Conservation (phyloP, 2,797 vertebrate species). For the Schizopygopsis malacanthus region DNA sequence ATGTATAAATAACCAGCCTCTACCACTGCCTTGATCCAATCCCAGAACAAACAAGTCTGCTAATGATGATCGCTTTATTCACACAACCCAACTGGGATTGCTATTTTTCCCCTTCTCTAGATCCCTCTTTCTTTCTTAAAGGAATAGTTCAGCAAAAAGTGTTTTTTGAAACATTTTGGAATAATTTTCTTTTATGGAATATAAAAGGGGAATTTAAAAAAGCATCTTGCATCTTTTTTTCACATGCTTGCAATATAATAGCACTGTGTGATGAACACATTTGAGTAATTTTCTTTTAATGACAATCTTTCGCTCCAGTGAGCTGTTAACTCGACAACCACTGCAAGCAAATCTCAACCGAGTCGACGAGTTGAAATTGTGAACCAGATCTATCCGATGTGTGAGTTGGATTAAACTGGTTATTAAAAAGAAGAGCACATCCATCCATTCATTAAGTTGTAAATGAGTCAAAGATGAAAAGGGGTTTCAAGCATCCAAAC, state of each 20-base stretch:
- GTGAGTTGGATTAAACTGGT: background rate
- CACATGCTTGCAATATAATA: background rate
- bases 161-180: too few relatives aligned
- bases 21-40: conserved; percentile 31
- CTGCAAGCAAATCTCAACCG: background rate
- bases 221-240: background rate
- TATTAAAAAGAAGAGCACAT: too few relatives aligned
- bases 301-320: background rate
- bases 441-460: too few relatives aligned
- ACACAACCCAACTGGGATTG: conserved; percentile 22
- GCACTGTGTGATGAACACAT: background rate
- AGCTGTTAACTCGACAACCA: background rate
- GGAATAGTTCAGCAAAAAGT: background rate
- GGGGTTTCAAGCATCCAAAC: too few relatives aligned
- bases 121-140: conserved; percentile 15
- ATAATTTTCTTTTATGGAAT: background rate
- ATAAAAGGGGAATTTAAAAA: background rate
- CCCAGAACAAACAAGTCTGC: conserved; percentile 12
- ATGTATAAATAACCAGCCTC: conserved; percentile 38
- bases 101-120: background rate
- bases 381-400: background rate
- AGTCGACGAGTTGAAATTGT: background rate
- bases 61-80: conserved; percentile 34
- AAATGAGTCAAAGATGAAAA: too few relatives aligned
- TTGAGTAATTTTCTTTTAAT: background rate